Base-by-base conservation (phyloP, 2,113 vertebrate species). In the Carlito syrichta region DNA sequence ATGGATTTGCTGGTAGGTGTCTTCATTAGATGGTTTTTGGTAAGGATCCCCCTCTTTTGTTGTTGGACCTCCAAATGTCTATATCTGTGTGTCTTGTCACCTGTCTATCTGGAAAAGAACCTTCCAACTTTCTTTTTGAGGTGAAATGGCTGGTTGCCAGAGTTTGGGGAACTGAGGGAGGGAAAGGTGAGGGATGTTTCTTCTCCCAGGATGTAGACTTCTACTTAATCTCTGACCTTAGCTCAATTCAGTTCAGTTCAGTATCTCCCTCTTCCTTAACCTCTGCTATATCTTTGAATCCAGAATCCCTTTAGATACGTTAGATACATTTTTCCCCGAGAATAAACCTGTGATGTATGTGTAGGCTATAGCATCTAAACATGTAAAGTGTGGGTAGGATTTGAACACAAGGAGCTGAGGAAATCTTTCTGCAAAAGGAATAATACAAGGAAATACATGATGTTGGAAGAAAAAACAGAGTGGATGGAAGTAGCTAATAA, bases 351-450 rank as follows among this genome's bases (percentile, higher is more conserved):
- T 79, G 25, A 84, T 79, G 9, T 40, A 40, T 56, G 25, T 85
- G 38, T 69, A 87, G 7, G 22, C 87, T 62, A 50, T 43, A 71
- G 58, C 63, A 54, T 58, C 52, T 89, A 85, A 82, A 50, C 25
- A 90, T 92, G n/a, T 73, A 45, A 83, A 94, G 8, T 52, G 2
- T 68, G 38, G 52, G 3, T 62, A 56, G 43, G 38, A 62, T 81
- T 77, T 94, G 83, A 95, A 94, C 7, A 50, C 87, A 10, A 82
- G 22, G 22, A 74, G 22, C 11, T 74, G 22, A 68, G 52, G 73
- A 94, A 91, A 54, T 30, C 32, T 79, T 97, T 82, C 69, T 82
- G 25, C n/a, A 48, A 74, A 83, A 95, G 56, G 40, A 93, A 82
- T 68, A 79, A 63, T 92, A 7, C 8, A 71, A 74, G 27, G 4